phyloP scores from a whole-genome alignment of 2,888 invertebrate species.

The Ectemnius cavifrons region DNA sequence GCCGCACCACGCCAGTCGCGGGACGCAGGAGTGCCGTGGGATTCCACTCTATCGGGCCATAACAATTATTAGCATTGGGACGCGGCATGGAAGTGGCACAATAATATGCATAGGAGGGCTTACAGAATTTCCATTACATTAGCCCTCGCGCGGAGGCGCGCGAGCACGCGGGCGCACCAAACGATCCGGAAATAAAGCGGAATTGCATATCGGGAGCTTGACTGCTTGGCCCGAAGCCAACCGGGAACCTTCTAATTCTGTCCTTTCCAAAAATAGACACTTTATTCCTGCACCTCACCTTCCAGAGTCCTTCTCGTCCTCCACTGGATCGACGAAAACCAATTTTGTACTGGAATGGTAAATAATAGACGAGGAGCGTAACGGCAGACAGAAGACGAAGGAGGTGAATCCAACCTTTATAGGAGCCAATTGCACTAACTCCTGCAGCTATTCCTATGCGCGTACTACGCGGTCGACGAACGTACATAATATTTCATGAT shows the following conservation, averaged over 20 bases:
- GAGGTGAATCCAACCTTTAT: constrained; percentile 10
- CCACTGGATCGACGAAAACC: constrained; percentile 32
- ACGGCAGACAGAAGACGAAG: constrained; percentile 18
- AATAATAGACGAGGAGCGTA: constrained; percentile 23
- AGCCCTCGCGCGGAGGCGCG: constrained; percentile 65
- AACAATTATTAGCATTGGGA: constrained; percentile 72
- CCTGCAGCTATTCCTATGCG: too few relatives aligned
- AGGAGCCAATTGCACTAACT: background rate
- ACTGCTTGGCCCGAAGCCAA: constrained; percentile 62
- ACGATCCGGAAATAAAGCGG: constrained; percentile 74
- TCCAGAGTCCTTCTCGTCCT: constrained; percentile 41
- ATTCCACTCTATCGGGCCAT: constrained; percentile 68
- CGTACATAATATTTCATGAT: too few relatives aligned
- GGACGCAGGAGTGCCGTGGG: constrained; percentile 43
- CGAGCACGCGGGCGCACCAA: constrained; percentile 63
- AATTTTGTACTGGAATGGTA: constrained; percentile 34
- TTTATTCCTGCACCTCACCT: constrained; percentile 46
- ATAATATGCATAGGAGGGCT: constrained; percentile 73
- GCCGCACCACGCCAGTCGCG: constrained; percentile 14
- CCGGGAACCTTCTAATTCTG: constrained; percentile 63
- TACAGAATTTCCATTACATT: constrained; percentile 74
- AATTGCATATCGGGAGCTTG: constrained; percentile 72
- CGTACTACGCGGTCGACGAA: too few relatives aligned
- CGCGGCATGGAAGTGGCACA: constrained; percentile 67
- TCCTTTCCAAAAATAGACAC: constrained; percentile 61